phyloP scores from a whole-genome alignment of 2,888 invertebrate genomes.

The Pedicia rivosa region DNA sequence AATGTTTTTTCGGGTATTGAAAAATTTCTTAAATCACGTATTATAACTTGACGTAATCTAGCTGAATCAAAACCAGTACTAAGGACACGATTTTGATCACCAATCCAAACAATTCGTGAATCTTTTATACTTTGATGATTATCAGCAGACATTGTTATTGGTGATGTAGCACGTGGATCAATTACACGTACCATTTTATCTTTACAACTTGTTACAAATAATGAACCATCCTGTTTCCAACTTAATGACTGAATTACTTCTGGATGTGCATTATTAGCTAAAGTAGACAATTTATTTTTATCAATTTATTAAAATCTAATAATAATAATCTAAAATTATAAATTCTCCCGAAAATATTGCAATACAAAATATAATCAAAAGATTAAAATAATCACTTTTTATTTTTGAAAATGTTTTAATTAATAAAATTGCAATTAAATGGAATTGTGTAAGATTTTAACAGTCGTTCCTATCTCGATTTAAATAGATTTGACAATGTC shows the following conservation, averaged over 20 bases:
- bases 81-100: constrained; percentile 64
- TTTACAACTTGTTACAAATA: constrained; percentile 73
- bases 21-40: constrained; percentile 75
- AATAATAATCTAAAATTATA: not conserved
- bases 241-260: constrained; percentile 81
- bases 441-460: too few species aligned
- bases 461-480: too few species aligned
- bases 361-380: too few species aligned
- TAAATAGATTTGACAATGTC: too few species aligned
- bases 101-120: constrained; percentile 81
- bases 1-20: constrained; percentile 58
- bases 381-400: too few species aligned
- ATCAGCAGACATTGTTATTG: constrained; percentile 44
- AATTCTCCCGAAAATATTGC: not conserved
- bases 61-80: constrained; percentile 85
- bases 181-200: constrained; percentile 77
- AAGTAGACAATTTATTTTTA: constrained; percentile 9
- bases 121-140: constrained; percentile 87
- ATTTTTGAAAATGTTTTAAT: too few species aligned
- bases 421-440: too few species aligned
- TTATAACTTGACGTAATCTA: constrained; percentile 72
- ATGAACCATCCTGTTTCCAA: constrained; percentile 74
- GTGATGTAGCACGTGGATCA: constrained; percentile 52
- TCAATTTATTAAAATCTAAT: constrained; percentile 5
- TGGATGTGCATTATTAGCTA: constrained; percentile 56